These are phyloP conservation scores for Triplophysa siluroides DNA, from an alignment of 2,113 vertebrate species.

Conservation along the genomic window DNA sequence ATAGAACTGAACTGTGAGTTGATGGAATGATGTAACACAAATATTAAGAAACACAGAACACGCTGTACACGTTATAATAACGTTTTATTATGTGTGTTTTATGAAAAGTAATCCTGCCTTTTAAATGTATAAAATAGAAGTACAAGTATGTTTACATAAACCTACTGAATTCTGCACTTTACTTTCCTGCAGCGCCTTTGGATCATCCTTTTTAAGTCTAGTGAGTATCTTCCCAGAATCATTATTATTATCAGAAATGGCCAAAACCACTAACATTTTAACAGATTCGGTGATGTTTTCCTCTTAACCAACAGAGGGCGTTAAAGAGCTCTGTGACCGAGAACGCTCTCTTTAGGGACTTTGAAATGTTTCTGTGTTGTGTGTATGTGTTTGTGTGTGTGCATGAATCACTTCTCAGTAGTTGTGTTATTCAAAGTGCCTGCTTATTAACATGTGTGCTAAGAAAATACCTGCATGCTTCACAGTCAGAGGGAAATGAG, in stretches of 20 bases:
- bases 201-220: no score
- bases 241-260: no score
- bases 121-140: no score
- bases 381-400: background rate
- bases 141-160: no score
- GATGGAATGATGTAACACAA: background rate
- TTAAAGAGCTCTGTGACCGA: constrained; percentile 4
- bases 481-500: background rate
- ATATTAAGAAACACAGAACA: background rate
- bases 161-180: no score
- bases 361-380: background rate
- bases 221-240: no score
- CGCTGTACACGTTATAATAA: background rate
- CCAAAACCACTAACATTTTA: no score
- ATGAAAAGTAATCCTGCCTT: no score
- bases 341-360: background rate
- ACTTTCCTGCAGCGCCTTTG: no score
- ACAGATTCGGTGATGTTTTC: background rate
- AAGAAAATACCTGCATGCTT: background rate
- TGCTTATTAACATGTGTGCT: constrained; percentile 15
- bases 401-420: background rate
- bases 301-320: constrained; percentile 20
- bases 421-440: constrained; percentile 10
- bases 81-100: background rate
- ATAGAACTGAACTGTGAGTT: background rate